phyloP scores from a whole-genome alignment of 1,140 invertebrate species.

The Drosophila saltans region DNA sequence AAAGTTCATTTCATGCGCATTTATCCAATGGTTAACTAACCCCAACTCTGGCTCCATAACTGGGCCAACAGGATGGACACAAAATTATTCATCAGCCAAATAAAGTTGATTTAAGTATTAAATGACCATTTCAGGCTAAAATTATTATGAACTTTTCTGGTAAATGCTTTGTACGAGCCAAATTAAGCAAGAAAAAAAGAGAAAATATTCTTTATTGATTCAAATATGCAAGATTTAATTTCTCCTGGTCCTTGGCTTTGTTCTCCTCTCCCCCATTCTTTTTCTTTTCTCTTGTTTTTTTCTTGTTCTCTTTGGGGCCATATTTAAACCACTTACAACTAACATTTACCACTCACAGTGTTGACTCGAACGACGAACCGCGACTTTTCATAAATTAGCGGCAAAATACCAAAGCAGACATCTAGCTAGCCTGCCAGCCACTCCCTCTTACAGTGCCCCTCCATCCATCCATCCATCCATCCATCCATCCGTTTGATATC shows the following conservation, averaged over 20 bases:
- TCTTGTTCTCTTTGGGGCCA: background rate
- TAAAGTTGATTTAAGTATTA: background rate
- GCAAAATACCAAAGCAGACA: background rate
- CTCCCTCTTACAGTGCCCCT: background rate
- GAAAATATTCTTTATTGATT: background rate
- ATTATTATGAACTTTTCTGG: background rate
- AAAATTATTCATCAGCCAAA: slow-evolving; percentile 6
- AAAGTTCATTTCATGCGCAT: slow-evolving; percentile 11
- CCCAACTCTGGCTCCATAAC: background rate
- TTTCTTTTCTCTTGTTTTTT: background rate
- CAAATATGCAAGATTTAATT: slow-evolving; percentile 7
- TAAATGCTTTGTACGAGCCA: background rate
- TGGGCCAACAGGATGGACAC: background rate
- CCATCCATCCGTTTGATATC: too few species aligned
- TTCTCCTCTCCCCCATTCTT: background rate
- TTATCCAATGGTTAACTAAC: slow-evolving; percentile 2
- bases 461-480: too few species aligned
- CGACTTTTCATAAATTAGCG: slow-evolving; percentile 13
- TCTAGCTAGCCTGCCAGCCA: background rate
- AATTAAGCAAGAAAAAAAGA: background rate
- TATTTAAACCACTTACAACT: slow-evolving; percentile 11
- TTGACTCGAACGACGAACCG: slow-evolving; percentile 5
- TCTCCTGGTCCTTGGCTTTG: background rate
- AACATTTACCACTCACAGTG: slow-evolving; percentile 7
- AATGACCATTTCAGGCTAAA: background rate